Percentiles rank a stretch among this genome's conserved stretches.
These are phyloP conservation scores for Physocephala rufipes DNA, from an alignment of 2,888 invertebrate species.

Conservation along the genomic window DNA sequence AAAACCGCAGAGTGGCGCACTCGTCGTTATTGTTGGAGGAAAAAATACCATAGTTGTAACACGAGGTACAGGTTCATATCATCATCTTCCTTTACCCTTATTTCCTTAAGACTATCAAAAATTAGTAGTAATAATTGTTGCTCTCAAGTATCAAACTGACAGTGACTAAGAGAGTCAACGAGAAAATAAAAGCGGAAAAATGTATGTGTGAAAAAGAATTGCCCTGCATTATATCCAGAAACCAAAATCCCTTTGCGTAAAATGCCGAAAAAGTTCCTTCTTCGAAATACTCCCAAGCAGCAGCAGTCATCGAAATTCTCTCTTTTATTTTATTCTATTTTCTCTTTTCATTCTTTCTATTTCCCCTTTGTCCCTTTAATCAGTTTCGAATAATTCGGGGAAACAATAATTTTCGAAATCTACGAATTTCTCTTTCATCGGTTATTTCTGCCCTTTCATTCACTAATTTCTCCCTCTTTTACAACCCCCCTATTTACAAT, in stretches of 20 bases:
- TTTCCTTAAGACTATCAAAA: conserved; percentile 9
- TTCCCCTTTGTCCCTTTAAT: no score
- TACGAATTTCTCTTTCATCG: conserved; percentile 23
- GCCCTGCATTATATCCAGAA: not conserved
- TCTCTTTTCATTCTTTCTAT: not conserved
- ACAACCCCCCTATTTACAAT: no score
- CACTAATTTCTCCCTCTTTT: no score
- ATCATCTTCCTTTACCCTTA: not conserved
- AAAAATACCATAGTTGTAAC: conserved; percentile 32
- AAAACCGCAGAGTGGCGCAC: conserved; percentile 30
- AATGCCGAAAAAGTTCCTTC: not conserved
- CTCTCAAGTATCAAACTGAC: conserved; percentile 23
- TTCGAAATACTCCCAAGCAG: no score
- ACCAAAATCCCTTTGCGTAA: conserved; percentile 10
- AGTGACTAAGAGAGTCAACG: conserved; percentile 2
- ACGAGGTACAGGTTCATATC: conserved; percentile 21
- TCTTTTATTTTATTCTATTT: not conserved
- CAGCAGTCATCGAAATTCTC: not conserved
- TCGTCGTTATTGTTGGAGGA: conserved; percentile 31
- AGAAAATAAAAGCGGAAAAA: not conserved
- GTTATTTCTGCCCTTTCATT: no score
- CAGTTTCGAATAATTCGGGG: no score
- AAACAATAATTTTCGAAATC: conserved; percentile 1
- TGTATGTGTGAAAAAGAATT: not conserved
- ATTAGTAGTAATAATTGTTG: conserved; percentile 13